phyloP scores from a whole-genome alignment of 2,113 vertebrate genomes.

The Mormyrus lacerda region DNA sequence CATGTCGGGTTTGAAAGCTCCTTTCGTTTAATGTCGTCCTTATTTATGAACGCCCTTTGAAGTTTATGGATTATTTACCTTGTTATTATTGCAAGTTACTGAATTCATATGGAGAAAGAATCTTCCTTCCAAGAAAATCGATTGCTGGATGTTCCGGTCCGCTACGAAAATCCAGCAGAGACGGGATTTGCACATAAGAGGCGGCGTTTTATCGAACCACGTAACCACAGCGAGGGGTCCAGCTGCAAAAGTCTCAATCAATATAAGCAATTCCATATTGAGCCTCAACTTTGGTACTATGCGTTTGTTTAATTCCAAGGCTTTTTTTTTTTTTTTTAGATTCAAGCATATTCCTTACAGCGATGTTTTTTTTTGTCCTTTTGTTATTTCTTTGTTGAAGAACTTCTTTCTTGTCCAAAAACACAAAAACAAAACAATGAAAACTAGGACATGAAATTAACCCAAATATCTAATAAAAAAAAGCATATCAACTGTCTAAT shows the following conservation, averaged over 20 bases:
- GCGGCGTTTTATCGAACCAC: slow-evolving; percentile 16
- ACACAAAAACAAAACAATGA: background rate
- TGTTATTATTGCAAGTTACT: slow-evolving; percentile 12
- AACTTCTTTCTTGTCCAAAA: background rate
- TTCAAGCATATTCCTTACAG: slow-evolving; percentile 3
- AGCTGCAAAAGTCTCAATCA: slow-evolving; percentile 15
- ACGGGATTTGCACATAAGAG: slow-evolving; percentile 10
- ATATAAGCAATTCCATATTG: slow-evolving; percentile 11
- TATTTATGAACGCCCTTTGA: slow-evolving; percentile 15
- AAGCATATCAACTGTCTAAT: background rate
- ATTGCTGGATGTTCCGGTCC: slow-evolving; percentile 4
- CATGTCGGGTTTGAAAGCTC: slow-evolving; percentile 3
- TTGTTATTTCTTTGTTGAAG: background rate
- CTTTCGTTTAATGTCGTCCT: slow-evolving; percentile 7
- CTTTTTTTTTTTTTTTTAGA: background rate
- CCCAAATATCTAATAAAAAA: background rate
- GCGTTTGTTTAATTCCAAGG: slow-evolving; percentile 13
- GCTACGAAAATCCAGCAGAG: slow-evolving; percentile 14
- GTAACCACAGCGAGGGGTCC: slow-evolving; percentile 9
- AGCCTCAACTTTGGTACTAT: background rate
- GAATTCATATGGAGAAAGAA: slow-evolving; percentile 17
- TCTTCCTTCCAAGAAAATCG: slow-evolving; percentile 19
- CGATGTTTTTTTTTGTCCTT: background rate
- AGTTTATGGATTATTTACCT: slow-evolving; percentile 18
- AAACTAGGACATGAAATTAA: background rate